Evolutionary conservation across 53 echinoderm and acorn worm genomes (phyloP), one percentile per base, ranked within the genome.

Genomic region (Mesocentrotus franciscanus): DNA sequence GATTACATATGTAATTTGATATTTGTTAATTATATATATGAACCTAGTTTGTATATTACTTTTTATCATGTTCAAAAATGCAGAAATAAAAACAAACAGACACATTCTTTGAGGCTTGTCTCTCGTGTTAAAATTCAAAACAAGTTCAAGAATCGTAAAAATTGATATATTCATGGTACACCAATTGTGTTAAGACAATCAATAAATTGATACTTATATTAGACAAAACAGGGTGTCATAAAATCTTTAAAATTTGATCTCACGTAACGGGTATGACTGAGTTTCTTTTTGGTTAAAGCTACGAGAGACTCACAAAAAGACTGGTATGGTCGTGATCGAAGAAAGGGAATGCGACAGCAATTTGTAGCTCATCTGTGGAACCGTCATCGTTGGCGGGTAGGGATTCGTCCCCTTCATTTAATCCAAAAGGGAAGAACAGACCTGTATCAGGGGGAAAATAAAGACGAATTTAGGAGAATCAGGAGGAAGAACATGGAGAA

Each of bases 311-410:
- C 89, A 96, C 96, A 36, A 95, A 96, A 12, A 96, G 96, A 60
- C 75, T 32, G 75, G 56, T 70, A 92, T 96, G 95, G 58, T 95
- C 74, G 56, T 93, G 75, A 70, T 96, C 95, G 87, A 96, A 96
- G 90, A 95, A 96, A 0, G 96, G 96, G 22, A 96, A 95, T 0
- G 68, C 85, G 15, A 85, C 81, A 26, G 92, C 55, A 15, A 96
- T 91, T 6, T 71, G 95, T 35, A 92, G 68, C 72, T 85, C 39
- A 0, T 55, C 71, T 30, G 96, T 95, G 12, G 95, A 91, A 2
- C 95, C 95, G 32, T 96, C 96, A 92, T 95, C 96, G 34, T 92
- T 96, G 15, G 95, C 78, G 16, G 26, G 22, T 27, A 96, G 75
- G 49, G 93, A 95, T 24, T 27, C 33, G 60, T 96, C 96, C 10